Evolutionary conservation across 2,888 invertebrate genomes (phyloP).

Genomic region (Netelia fuscicornis): DNA sequence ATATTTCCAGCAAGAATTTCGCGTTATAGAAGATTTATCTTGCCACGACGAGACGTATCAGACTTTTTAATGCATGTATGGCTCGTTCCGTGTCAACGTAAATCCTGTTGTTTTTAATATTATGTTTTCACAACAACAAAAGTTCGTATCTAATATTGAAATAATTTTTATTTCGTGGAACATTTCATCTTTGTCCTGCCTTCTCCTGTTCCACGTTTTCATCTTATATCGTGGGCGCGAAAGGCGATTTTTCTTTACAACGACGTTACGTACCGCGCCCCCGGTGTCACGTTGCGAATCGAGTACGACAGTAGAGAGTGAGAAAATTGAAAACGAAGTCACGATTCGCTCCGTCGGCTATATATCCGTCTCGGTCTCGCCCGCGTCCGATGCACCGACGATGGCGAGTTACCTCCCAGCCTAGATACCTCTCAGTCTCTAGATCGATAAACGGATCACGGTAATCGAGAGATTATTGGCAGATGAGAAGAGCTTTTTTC

Average conservation of each 20-base stretch:
- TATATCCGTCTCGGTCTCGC: slow-evolving; percentile 52
- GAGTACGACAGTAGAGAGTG: slow-evolving; percentile 16
- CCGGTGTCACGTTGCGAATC: slow-evolving; percentile 23
- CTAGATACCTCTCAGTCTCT: neutral
- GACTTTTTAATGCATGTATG: neutral
- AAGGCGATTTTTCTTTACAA: slow-evolving; percentile 78
- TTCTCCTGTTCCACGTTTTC: slow-evolving; percentile 57
- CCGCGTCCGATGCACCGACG: slow-evolving; percentile 14
- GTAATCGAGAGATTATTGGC: slow-evolving; percentile 10
- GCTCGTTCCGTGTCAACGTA: neutral
- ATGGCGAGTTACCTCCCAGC: neutral
- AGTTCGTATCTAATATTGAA: neutral
- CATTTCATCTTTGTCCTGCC: slow-evolving; percentile 37
- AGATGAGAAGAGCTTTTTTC: neutral
- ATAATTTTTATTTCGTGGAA: no score
- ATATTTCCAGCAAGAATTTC: slow-evolving; percentile 42
- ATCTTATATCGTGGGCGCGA: slow-evolving; percentile 77
- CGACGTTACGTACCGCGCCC: slow-evolving; percentile 75
- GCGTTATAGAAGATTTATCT: slow-evolving; percentile 54
- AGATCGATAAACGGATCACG: slow-evolving; percentile 34
- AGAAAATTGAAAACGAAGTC: slow-evolving; percentile 80
- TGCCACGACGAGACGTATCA: slow-evolving; percentile 35
- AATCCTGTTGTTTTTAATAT: neutral
- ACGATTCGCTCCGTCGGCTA: slow-evolving; percentile 72
- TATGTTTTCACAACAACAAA: neutral